Evolutionary conservation across 2,888 invertebrate genomes (phyloP).

Genomic region (Rotaria socialis): DNA sequence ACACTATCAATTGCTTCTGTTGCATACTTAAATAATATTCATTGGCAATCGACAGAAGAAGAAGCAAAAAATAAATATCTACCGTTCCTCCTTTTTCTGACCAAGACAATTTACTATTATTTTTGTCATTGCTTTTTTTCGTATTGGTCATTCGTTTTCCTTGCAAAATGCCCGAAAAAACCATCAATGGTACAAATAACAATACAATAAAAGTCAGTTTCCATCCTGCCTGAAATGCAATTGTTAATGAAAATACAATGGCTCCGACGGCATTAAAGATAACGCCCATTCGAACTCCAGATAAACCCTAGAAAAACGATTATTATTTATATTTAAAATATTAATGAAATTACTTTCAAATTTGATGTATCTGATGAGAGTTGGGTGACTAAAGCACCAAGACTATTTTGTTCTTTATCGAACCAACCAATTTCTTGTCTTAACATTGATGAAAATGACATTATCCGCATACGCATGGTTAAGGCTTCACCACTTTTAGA

Average conservation of each 20-base stretch:
- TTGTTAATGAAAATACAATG: constrained; percentile 48
- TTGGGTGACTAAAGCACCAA: constrained; percentile 56
- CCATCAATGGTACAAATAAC: constrained; percentile 62
- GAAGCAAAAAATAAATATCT: background rate
- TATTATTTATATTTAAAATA: too few relatives aligned
- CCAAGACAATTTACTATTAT: background rate
- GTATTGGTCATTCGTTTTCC: constrained; percentile 39
- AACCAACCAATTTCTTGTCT: constrained; percentile 58
- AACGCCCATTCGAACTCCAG: background rate
- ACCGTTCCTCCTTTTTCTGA: background rate
- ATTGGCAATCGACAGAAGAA: background rate
- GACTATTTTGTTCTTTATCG: constrained; percentile 55
- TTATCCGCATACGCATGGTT: constrained; percentile 63
- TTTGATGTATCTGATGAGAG: constrained; percentile 55
- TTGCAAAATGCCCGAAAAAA: constrained; percentile 50
- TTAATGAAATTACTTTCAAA: background rate
- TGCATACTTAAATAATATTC: constrained; percentile 50
- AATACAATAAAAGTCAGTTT: constrained; percentile 64
- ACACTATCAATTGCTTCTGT: constrained; percentile 61
- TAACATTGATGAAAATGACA: background rate
- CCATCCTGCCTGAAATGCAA: constrained; percentile 63
- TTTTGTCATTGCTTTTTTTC: background rate
- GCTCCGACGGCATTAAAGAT: background rate
- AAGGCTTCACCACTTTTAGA: constrained; percentile 67
- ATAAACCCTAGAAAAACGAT: background rate